Evolutionary conservation across 2,888 invertebrate species (phyloP), one percentile per base, ranked within the genome.

Genomic region (Stratiomys singularior): DNA sequence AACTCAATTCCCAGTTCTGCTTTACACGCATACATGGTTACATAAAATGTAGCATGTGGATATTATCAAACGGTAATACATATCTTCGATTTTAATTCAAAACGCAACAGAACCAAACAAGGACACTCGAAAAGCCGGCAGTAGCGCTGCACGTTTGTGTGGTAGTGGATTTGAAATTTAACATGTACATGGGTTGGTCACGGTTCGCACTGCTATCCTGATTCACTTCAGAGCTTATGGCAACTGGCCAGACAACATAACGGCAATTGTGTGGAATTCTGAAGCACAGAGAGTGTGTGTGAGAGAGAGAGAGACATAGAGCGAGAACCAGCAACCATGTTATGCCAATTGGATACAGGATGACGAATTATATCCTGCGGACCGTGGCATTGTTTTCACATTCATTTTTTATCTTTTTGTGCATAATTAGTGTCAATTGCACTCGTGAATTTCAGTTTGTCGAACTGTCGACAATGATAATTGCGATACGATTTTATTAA

Each of bases 341-440:
- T 9, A 52, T 4, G 15, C 52, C 52, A 52, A 52, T 52, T 52
- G 52, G 52, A 52, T n/a, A 52, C 52, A 52, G 52, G 52, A 52
- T 52, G 52, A 52, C 52, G 52, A 52, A 52, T 52, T 46, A 23
- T 27, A 3, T 52, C 71, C 47, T 71, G 47, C 27, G 25, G 47
- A 28, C n/a, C 1, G 27, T 4, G 25, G 47, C 28, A 21, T 47
- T 71, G 71, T 71, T 71, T 71, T 25, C 47, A n/a, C 21, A 37
- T 37, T 37, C 37, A 9, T 9, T 37, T 71, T 71, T 71, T 71
- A 18, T 44, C 18, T 21, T 67, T 67, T 67, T 46, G n/a, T 18
- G 67, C 44, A 15, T 67, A 67, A 67, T 67, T 67, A 67, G 67
- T 67, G 67, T 67, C 67, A 67, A 67, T 67, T 37, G 67, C 67